phyloP scores from a whole-genome alignment of 2,888 invertebrate species.

The Diplolepis rosae region DNA sequence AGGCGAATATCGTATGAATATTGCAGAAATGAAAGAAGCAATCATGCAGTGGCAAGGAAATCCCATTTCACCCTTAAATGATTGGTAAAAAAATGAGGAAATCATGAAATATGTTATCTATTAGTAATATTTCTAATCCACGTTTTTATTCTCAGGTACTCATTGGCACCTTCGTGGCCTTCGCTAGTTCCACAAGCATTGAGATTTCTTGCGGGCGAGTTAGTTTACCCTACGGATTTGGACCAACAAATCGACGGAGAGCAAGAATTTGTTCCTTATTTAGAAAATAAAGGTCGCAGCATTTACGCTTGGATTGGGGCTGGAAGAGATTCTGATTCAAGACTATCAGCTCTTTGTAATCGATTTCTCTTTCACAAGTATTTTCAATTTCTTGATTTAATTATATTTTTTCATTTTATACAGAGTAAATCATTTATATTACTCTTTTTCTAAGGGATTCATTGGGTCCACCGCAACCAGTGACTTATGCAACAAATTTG shows the following conservation, averaged over 20 bases:
- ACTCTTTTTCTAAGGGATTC: constrained; percentile 58
- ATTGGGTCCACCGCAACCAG: constrained; percentile 57
- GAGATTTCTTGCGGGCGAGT: constrained; percentile 69
- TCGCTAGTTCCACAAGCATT: constrained; percentile 67
- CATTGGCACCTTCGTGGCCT: constrained; percentile 68
- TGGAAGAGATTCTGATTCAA: constrained; percentile 90
- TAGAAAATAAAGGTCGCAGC: constrained; percentile 72
- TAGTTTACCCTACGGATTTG: constrained; percentile 63
- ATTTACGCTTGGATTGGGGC: constrained; percentile 96
- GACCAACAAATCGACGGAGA: constrained; percentile 61
- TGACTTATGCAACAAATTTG: constrained; percentile 43
- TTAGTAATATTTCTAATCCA: not conserved
- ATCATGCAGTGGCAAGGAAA: constrained; percentile 85
- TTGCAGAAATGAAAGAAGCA: constrained; percentile 83
- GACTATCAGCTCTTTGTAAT: constrained; percentile 83
- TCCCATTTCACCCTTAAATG: constrained; percentile 87
- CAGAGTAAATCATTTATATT: not conserved
- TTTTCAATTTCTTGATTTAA: not conserved
- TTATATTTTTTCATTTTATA: not conserved
- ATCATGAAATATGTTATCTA: no score
- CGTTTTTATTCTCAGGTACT: constrained; percentile 56
- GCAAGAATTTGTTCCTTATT: constrained; percentile 69
- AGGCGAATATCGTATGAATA: constrained; percentile 88
- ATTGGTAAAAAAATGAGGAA: constrained; percentile 80
- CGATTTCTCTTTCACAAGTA: constrained; percentile 83